phyloP scores from a whole-genome alignment of 2,888 invertebrate species.

The Nomada hirtipes region DNA sequence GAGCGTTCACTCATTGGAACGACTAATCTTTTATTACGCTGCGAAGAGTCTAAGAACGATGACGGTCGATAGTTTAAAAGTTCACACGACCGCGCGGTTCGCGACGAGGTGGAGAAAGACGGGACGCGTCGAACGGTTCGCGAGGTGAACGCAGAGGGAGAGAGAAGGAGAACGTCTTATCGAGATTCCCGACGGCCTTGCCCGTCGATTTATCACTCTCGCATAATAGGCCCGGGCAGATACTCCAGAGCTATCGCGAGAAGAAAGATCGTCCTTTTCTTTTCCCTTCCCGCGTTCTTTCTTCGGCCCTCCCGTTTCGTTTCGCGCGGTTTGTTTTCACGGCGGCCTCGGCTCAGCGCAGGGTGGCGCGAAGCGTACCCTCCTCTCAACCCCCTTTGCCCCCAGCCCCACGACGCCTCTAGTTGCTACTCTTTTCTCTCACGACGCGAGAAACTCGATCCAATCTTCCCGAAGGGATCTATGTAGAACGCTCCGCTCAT shows the following conservation, averaged over 20 bases:
- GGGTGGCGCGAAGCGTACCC: constrained; percentile 54
- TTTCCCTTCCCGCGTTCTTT: constrained; percentile 19
- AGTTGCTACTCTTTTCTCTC: constrained; percentile 77
- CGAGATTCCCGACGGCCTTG: constrained; percentile 75
- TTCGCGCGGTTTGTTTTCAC: constrained; percentile 33
- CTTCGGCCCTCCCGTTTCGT: constrained; percentile 15
- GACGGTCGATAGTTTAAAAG: constrained; percentile 63
- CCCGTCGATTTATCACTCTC: constrained; percentile 76
- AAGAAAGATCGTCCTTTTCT: constrained; percentile 56
- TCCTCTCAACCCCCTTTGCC: constrained; percentile 17
- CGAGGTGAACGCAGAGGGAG: constrained; percentile 12
- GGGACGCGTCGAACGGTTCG: constrained; percentile 20
- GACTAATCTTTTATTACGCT: neutral
- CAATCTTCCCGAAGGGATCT: constrained; percentile 82
- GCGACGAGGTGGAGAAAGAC: constrained; percentile 56
- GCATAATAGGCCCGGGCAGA: constrained; percentile 68
- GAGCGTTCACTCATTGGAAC: no score
- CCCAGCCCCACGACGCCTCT: neutral
- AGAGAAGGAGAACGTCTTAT: constrained; percentile 59
- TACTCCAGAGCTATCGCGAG: constrained; percentile 68
- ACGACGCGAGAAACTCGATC: constrained; percentile 83
- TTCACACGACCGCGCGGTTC: constrained; percentile 52
- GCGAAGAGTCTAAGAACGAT: constrained; percentile 40
- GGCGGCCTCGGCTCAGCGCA: neutral
- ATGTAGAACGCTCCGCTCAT: constrained; percentile 83